Percentiles rank a stretch among this genome's conserved stretches.
phyloP scores from a whole-genome alignment of 2,113 vertebrate species.

The Dicaeum eximium region DNA sequence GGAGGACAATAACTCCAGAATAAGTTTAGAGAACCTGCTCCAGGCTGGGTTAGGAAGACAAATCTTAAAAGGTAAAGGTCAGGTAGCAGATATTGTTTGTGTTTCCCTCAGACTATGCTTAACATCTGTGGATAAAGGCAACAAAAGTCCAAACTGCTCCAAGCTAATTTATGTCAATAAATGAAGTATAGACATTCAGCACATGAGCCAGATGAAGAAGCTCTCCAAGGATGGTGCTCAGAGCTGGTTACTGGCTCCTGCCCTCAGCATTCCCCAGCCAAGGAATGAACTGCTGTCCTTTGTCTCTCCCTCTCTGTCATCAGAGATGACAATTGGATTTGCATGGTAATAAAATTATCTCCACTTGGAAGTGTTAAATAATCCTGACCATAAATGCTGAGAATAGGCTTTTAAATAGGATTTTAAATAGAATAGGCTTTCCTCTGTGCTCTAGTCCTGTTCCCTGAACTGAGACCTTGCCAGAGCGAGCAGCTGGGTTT shows the following conservation, averaged over 20 bases:
- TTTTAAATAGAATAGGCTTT: background rate
- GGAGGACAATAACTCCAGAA: background rate
- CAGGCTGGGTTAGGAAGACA: background rate
- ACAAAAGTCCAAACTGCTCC: background rate
- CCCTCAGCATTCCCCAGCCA: background rate
- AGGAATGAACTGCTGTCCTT: background rate
- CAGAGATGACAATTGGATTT: background rate
- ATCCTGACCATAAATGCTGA: background rate
- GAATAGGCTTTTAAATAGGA: too few species aligned
- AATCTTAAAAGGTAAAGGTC: background rate
- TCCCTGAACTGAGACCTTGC: background rate
- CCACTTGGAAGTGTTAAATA: background rate
- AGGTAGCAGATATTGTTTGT: background rate
- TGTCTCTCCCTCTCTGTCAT: background rate
- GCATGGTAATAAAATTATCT: background rate
- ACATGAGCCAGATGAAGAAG: background rate
- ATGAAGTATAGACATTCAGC: background rate
- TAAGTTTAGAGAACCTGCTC: background rate
- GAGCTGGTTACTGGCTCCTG: background rate
- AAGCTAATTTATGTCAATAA: background rate
- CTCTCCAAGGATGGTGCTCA: background rate
- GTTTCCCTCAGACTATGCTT: background rate
- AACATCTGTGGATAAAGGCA: background rate
- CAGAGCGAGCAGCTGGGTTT: background rate
- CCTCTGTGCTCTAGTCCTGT: background rate